Evolutionary conservation across 2,888 invertebrate species (phyloP).

Genomic region (Stenolophus ochropezus): DNA sequence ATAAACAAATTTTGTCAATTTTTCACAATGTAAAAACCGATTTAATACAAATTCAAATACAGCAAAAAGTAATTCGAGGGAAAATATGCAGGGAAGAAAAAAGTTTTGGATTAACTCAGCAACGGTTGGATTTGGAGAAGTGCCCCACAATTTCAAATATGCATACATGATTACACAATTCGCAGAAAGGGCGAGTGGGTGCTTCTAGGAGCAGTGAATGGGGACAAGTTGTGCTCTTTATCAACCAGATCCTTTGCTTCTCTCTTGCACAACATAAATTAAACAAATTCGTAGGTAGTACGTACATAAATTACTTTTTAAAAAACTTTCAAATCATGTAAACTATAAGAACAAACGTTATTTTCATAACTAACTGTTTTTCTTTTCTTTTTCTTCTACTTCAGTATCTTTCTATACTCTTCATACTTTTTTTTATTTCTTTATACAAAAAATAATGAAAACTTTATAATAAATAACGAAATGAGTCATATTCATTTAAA

Average conservation of each 20-base stretch:
- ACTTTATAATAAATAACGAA: too few relatives aligned
- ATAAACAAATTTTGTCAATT: not conserved
- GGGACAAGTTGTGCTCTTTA: not conserved
- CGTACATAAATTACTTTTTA: too few relatives aligned
- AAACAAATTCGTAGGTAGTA: too few relatives aligned
- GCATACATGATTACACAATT: slow-evolving; percentile 34
- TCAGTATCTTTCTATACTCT: too few relatives aligned
- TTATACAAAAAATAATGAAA: too few relatives aligned
- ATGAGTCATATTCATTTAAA: too few relatives aligned
- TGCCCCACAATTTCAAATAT: slow-evolving; percentile 17
- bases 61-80: slow-evolving; percentile 7
- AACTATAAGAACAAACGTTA: too few relatives aligned
- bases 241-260: not conserved
- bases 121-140: not conserved
- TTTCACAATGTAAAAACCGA: not conserved
- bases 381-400: too few relatives aligned
- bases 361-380: too few relatives aligned
- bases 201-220: slow-evolving; percentile 2
- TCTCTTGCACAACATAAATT: too few relatives aligned
- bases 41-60: slow-evolving; percentile 7
- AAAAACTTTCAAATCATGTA: too few relatives aligned
- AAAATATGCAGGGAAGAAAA: not conserved
- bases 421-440: too few relatives aligned
- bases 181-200: slow-evolving; percentile 3
- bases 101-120: slow-evolving; percentile 6